These are phyloP conservation scores for Glareola pratincola DNA, from an alignment of 2,113 vertebrate species.

Conservation along the genomic window DNA sequence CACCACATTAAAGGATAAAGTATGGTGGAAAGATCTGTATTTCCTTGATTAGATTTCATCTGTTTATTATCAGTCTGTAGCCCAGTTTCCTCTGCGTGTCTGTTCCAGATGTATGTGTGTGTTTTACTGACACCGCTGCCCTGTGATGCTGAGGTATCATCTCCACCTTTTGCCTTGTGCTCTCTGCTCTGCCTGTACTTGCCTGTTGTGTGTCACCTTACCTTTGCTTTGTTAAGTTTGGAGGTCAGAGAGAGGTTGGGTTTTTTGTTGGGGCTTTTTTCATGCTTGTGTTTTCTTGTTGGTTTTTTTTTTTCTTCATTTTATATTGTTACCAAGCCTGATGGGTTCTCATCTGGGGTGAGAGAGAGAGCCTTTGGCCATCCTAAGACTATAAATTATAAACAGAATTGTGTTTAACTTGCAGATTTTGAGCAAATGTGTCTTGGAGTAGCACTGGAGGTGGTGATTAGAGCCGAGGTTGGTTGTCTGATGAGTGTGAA, in stretches of 20 bases:
- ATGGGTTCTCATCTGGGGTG: neutral
- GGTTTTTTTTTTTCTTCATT: neutral
- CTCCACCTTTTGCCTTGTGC: neutral
- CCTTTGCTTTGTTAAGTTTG: neutral
- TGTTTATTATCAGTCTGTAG: neutral
- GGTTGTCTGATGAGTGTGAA: slow-evolving; percentile 38
- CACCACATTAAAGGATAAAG: neutral
- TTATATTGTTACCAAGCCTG: neutral
- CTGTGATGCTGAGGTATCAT: neutral
- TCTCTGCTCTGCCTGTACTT: neutral
- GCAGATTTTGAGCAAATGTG: slow-evolving; percentile 17
- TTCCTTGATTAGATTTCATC: neutral
- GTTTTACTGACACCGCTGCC: neutral
- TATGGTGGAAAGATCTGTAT: neutral
- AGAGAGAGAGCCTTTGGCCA: neutral
- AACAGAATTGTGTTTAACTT: neutral
- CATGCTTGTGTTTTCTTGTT: neutral
- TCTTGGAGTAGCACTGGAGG: neutral
- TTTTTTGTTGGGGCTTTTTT: neutral
- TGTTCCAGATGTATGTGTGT: neutral
- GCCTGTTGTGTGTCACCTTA: neutral
- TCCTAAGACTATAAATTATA: neutral
- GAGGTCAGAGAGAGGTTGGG: neutral
- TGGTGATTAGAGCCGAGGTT: neutral
- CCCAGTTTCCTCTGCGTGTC: neutral